Base-by-base conservation (phyloP, 2,113 vertebrate genomes). In the Bostrychus sinensis region DNA sequence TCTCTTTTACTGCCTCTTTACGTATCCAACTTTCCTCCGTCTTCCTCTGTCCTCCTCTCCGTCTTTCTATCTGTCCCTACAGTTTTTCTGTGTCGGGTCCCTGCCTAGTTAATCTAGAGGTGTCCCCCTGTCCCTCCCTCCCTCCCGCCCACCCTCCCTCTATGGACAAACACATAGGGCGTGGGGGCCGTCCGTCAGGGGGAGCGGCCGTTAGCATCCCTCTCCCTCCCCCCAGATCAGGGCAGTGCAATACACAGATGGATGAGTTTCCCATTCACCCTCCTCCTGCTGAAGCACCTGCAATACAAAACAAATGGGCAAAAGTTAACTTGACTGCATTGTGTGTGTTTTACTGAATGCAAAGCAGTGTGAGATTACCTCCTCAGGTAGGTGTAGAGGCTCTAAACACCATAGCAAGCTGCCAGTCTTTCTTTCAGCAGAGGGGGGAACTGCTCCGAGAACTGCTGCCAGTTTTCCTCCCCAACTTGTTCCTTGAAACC, bases 401-500 rank as follows among this genome's bases (percentile, higher is more conserved):
- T 88, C 92, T 96, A 96, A 90, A 97, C 95, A 51, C 95, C 95
- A 0, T 97, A 97, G 91, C 95, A 96, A 38, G 95, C 95, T 61
- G 94, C 94, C 85, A 97, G 92, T 78, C 95, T 91, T 82, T 97
- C 95, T 87, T 97, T 97, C 73, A 97, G 93, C 86, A 95, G 91
- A 1, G 95, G 95, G 1, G 95, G 95, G 82, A 97, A 97, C 91
- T 97, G 95, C 88, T 97, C 95, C 0, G 95, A 97, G 76, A 97
- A 97, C 89, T 96, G 95, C 78, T 95, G 94, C 95, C 95, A 97
- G 86, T 96, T 97, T 62, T 97, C 95, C 84, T 95, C 95, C 9
- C 95, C 95, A 0, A 96, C 95, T 82, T 97, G 95, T 84, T 96
- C 95, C 89, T 97, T 97, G 86, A 97, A 97, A 50, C 95, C 95